These are phyloP conservation scores for Campodea augens DNA, from an alignment of 1,140 invertebrate species.

Conservation along the genomic window DNA sequence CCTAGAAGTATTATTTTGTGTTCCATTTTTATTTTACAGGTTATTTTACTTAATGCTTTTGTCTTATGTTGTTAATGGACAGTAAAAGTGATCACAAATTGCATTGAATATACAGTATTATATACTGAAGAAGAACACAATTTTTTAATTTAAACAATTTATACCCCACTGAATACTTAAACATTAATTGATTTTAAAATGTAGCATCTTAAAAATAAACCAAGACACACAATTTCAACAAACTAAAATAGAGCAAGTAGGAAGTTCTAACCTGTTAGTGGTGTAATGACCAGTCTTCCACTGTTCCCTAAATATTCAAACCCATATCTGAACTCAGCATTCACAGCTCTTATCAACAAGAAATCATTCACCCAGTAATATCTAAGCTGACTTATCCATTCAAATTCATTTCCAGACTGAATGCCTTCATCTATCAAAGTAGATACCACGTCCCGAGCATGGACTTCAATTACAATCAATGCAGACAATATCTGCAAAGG, in stretches of 20 bases:
- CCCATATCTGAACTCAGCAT: constrained; percentile 38
- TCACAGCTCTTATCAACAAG: constrained; percentile 36
- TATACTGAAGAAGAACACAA: too few species aligned
- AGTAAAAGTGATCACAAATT: too few species aligned
- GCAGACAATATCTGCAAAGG: too few species aligned
- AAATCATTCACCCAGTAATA: constrained; percentile 42
- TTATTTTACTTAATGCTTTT: too few species aligned
- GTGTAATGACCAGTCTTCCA: constrained; percentile 55
- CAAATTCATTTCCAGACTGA: constrained; percentile 44
- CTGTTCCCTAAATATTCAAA: constrained; percentile 48
- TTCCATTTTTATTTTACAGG: too few species aligned
- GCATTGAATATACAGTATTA: too few species aligned
- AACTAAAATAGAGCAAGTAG: too few species aligned
- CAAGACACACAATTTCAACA: too few species aligned
- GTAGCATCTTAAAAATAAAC: constrained; percentile 10
- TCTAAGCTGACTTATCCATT: constrained; percentile 58
- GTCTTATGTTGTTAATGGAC: too few species aligned
- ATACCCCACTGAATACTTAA: not conserved
- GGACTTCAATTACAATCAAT: constrained; percentile 47
- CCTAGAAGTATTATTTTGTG: too few species aligned
- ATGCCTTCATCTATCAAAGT: constrained; percentile 39
- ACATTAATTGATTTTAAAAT: not conserved
- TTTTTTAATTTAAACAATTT: not conserved
- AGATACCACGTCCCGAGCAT: constrained; percentile 42
- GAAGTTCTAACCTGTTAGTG: constrained; percentile 57